These are phyloP conservation scores for Caerostris darwini DNA, from an alignment of 1,140 invertebrate genomes.

Conservation along the genomic window DNA sequence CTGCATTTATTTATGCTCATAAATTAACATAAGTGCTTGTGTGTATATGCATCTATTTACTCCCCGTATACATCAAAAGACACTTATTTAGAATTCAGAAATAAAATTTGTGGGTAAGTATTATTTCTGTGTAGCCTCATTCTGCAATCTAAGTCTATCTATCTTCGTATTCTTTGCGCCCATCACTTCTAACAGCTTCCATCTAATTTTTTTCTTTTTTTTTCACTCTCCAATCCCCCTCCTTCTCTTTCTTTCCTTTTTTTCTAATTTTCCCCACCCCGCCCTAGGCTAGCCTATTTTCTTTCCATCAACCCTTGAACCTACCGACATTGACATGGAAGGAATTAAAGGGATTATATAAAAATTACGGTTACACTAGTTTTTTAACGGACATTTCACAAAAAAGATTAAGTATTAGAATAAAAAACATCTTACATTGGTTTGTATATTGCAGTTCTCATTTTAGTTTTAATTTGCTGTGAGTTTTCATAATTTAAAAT, in stretches of 20 bases:
- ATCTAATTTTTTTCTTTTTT: slow-evolving; percentile 35
- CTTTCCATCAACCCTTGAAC: slow-evolving; percentile 75
- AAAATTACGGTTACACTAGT: slow-evolving; percentile 26
- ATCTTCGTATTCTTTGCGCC: slow-evolving; percentile 44
- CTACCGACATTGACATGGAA: slow-evolving; percentile 67
- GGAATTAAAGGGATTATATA: slow-evolving; percentile 67
- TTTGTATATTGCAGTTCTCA: too few relatives aligned
- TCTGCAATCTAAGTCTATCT: slow-evolving; percentile 3
- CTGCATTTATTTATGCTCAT: neutral
- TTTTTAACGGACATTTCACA: neutral
- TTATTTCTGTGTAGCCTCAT: slow-evolving; percentile 2
- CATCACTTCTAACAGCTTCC: slow-evolving; percentile 32
- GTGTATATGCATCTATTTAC: neutral
- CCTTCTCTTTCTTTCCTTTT: neutral
- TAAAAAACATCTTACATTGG: neutral
- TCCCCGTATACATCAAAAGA: neutral
- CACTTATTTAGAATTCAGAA: neutral
- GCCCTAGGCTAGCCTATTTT: slow-evolving; percentile 70
- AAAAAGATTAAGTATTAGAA: neutral
- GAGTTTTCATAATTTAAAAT: too few relatives aligned
- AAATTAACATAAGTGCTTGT: neutral
- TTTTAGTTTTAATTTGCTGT: too few relatives aligned
- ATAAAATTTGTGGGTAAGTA: slow-evolving; percentile 20
- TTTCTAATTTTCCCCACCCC: slow-evolving; percentile 29
- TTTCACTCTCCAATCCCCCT: neutral